Conservation (phyloP, 1,140 invertebrate genomes). For the Lutraria rhynchaena region DNA sequence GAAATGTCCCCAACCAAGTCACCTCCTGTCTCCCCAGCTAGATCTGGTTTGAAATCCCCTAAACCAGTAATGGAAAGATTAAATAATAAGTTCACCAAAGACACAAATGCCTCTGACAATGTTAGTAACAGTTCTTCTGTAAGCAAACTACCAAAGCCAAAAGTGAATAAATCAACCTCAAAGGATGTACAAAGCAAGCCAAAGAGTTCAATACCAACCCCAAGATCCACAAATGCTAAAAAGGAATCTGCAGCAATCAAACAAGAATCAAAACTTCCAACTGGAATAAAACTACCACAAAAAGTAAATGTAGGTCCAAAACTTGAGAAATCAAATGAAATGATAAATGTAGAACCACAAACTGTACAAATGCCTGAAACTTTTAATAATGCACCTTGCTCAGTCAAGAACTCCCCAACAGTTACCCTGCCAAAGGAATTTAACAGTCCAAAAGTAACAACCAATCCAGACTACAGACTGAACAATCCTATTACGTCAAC, state of each 20-base stretch:
- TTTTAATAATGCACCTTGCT: neutral
- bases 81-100: neutral
- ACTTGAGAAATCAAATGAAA: neutral
- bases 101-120: neutral
- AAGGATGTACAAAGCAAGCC: slow-evolving; percentile 10
- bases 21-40: slow-evolving; percentile 35
- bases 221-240: slow-evolving; percentile 22
- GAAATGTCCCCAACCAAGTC: slow-evolving; percentile 62
- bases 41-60: slow-evolving; percentile 37
- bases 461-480: neutral
- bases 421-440: neutral
- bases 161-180: neutral
- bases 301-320: neutral
- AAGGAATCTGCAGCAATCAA: neutral
- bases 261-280: slow-evolving; percentile 3
- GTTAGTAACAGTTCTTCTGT: neutral
- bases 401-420: neutral
- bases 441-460: neutral
- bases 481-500: slow-evolving; percentile 32
- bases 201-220: slow-evolving; percentile 44
- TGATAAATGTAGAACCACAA: neutral
- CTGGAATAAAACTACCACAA: neutral
- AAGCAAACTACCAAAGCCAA: slow-evolving; percentile 28
- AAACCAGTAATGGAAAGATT: slow-evolving; percentile 28
- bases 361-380: neutral